A percentile compares a stretch with the other conserved stretches of the same genome.
phyloP scores from a whole-genome alignment of 2,888 invertebrate genomes.

The Cantharis rustica region DNA sequence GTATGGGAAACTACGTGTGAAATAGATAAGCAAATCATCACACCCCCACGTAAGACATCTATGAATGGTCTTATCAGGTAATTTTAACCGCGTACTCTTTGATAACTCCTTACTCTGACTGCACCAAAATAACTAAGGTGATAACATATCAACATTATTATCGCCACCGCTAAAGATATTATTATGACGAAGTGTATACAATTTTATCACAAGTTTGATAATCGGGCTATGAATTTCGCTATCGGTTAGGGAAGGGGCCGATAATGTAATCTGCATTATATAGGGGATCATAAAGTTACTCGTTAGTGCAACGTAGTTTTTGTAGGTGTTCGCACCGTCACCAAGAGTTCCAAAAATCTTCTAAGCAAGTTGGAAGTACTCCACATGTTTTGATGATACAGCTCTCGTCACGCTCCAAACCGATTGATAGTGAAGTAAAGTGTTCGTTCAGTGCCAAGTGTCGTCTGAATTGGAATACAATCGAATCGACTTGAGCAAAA shows the following conservation, averaged over 20 bases:
- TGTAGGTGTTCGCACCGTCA: conserved; percentile 40
- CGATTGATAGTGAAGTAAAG: not conserved
- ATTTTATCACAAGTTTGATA: conserved; percentile 53
- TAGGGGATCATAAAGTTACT: conserved; percentile 40
- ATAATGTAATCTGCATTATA: conserved; percentile 48
- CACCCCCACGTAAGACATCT: conserved; percentile 29
- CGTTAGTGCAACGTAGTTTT: conserved; percentile 44
- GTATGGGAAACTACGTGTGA: not conserved
- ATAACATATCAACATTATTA: conserved; percentile 49
- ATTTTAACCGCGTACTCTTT: conserved; percentile 36
- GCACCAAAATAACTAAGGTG: conserved; percentile 52
- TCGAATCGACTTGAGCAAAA: not conserved
- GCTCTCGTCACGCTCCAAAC: not conserved
- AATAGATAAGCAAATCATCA: conserved; percentile 18
- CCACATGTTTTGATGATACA: not conserved
- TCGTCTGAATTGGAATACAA: too few relatives aligned
- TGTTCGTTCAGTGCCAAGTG: not conserved
- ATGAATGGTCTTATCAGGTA: conserved; percentile 42
- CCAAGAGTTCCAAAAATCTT: conserved; percentile 11
- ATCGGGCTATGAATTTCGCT: conserved; percentile 49
- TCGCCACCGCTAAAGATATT: conserved; percentile 46
- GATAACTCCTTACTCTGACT: conserved; percentile 40
- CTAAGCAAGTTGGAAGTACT: not conserved
- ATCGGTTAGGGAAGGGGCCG: conserved; percentile 50
- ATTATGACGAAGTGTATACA: conserved; percentile 53